Base-by-base conservation (phyloP, 2,888 invertebrate genomes). In the Anorthoa munda region DNA sequence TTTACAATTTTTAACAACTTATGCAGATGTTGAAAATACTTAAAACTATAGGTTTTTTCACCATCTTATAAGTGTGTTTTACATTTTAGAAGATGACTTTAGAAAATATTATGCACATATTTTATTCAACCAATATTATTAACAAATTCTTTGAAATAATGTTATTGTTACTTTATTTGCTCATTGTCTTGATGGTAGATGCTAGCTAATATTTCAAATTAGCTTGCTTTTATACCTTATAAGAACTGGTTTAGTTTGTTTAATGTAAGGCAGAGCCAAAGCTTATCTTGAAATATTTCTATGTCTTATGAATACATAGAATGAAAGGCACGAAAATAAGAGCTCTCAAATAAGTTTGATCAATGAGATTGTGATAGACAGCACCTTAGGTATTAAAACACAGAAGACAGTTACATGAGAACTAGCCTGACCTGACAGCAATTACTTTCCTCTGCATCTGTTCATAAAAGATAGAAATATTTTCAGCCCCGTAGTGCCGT, bases 21-120 rank as follows among this genome's bases (percentile, higher is more conserved):
- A 39, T 13, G 7, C 26, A 26, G 1, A 60, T 50, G n/a, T n/a
- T 53, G 15, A 65, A 65, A 60, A 46, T 23, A 26, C 46, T 48
- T 18, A 5, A 39, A 26, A 21, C 53, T 23, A 45, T 31, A 66
- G 51, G 9, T 64, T 67, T 31, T 17, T 48, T 48, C 23, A 5
- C 7, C 2, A 18, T 17, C 2, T 45, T 26, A 13, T 39, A 26
- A 39, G 39, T 4, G 12, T 17, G 15, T 50, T 50, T 61, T 31
- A 61, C 15, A n/a, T 46, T 64, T 45, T 13, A 13, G 12, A 45
- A 21, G n/a, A 53, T 7, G 13, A 64, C 0, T 23, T 58, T 17
- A 18, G 2, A 39, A 75, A 55, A 55, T 65, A 78, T 67, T 80
- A 75, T 75, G 64, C 63, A 74, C 31, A 72, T 56, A 60, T 66